Base-by-base conservation (phyloP, 2,113 vertebrate species). In the Sula dactylatra region DNA sequence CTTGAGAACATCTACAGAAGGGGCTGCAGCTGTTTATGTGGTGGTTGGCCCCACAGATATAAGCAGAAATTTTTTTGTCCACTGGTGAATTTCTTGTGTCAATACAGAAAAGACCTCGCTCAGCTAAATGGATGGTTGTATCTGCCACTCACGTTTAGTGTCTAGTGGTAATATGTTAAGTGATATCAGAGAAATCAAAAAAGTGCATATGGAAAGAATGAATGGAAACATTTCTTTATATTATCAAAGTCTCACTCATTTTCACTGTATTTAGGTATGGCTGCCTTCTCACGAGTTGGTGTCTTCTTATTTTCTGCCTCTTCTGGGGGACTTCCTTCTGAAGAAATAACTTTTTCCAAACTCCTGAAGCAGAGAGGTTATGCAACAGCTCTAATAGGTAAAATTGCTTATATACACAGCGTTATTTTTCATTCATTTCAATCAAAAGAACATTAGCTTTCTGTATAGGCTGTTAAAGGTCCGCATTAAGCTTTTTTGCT, bases 281-380 rank as follows among this genome's bases (percentile, higher is more conserved):
- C 98, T 8, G 86, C 98, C 16, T 52, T 67, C 29, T 84, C 88
- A 27, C 69, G 52, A 8, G 3, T 97, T 24, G 98, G 98, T 16
- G 98, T 98, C 17, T 98, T 97, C 93, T 20, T 98, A 62, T 98
- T 98, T 97, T 88, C 98, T 10, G 98, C 98, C 34, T 98, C 97
- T 10, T 99, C 99, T 11, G 99, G 99, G 21, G 99, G 99, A 49
- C 99, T 99, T 50, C 98, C 99, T 36, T 77, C 82, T 36, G 95
- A 96, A 32, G 99, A 99, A 97, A 67, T 99, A 24, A 99, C 99
- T 4, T 99, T 99, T 50, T 98, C 99, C 25, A 98, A 85, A 50
- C 97, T 99, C 13, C 97, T 98, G 55, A 98, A 98, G 89, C 92
- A 98, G 13, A 97, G 97, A 38, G 99, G 99, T 59, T 99, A 99